Evolutionary conservation across 2,888 invertebrate genomes (phyloP), one percentile per base, ranked within the genome.

Genomic region (Amiota mariae): DNA sequence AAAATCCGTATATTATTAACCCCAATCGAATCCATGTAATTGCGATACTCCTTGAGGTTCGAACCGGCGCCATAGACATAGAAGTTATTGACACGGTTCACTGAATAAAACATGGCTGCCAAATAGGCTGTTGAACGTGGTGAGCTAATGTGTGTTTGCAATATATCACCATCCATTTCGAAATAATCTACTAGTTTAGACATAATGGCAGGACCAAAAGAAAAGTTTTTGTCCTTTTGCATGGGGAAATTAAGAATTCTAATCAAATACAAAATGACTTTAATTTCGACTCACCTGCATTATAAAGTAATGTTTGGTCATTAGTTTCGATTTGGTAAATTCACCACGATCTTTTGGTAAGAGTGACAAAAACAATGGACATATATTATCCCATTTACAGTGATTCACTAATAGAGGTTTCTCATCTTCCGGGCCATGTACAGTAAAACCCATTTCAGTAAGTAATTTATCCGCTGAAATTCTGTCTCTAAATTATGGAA

Each of bases 121-220:
- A 96, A 89, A 85, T 96, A 96, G 0, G 95, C 95, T 0, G 95
- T 95, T 61, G 95, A 94, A 9, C 95, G 92, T 0, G 95, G 95
- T 0, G 95, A 95, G 0, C 94, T 93, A 0, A 95, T 93, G 82
- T 96, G 96, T 0, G 95, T 95, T 84, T 95, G 94, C 0, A 95
- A 92, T 0, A 96, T 93, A 24, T 93, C 94, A 2, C 96, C 96
- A 12, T 93, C 92, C 1, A 96, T 89, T 67, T 93, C 91, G 77
- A 85, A 90, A 72, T 85, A 88, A 61, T 92, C 92, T n/a, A 95
- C 90, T 0, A 95, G 92, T 77, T 93, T 93, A 70, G 93, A 93
- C 76, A 96, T 91, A 0, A 94, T 93, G 0, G 95, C 95, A 0
- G 96, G 95, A 0, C 95, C 96, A 78, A 95, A 91, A 80, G 95